These are phyloP conservation scores for Portevinia maculata DNA, from an alignment of 2,888 invertebrate species.

Conservation along the genomic window DNA sequence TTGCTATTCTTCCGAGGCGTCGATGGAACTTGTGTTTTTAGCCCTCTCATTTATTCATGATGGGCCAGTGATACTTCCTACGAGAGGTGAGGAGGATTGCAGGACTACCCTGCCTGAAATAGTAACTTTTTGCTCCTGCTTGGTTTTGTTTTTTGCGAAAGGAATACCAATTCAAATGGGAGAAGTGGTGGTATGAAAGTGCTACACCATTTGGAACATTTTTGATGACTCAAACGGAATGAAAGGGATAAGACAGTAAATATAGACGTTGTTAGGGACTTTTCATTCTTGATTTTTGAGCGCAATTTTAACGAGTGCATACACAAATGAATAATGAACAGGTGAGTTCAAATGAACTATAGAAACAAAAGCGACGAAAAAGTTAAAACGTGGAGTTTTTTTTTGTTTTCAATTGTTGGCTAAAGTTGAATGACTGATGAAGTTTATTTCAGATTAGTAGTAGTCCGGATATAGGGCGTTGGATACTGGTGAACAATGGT, in stretches of 20 bases:
- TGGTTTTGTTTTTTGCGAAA: slow-evolving; percentile 3
- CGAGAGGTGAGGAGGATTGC: neutral
- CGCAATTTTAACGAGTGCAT: slow-evolving; percentile 68
- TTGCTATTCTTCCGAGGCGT: slow-evolving; percentile 71
- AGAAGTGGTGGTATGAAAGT: slow-evolving; percentile 8
- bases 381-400: neutral
- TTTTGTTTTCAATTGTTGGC: too few species aligned
- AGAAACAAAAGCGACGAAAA: slow-evolving; percentile 21
- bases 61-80: slow-evolving; percentile 40
- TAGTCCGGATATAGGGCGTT: too few species aligned
- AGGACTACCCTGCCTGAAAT: slow-evolving; percentile 32
- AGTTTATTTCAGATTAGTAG: too few species aligned
- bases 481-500: too few species aligned
- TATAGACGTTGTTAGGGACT: slow-evolving; percentile 42
- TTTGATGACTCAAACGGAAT: slow-evolving; percentile 61
- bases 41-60: slow-evolving; percentile 72
- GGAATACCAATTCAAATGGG: neutral
- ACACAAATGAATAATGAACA: slow-evolving; percentile 70
- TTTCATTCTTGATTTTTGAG: slow-evolving; percentile 59
- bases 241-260: slow-evolving; percentile 30
- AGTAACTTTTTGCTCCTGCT: slow-evolving; percentile 26
- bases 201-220: slow-evolving; percentile 56
- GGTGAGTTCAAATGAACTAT: slow-evolving; percentile 46
- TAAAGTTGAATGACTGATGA: too few species aligned
- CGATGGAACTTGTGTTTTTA: slow-evolving; percentile 69